phyloP scores from a whole-genome alignment of 2,888 invertebrate genomes.

The Megastigmus dorsalis region DNA sequence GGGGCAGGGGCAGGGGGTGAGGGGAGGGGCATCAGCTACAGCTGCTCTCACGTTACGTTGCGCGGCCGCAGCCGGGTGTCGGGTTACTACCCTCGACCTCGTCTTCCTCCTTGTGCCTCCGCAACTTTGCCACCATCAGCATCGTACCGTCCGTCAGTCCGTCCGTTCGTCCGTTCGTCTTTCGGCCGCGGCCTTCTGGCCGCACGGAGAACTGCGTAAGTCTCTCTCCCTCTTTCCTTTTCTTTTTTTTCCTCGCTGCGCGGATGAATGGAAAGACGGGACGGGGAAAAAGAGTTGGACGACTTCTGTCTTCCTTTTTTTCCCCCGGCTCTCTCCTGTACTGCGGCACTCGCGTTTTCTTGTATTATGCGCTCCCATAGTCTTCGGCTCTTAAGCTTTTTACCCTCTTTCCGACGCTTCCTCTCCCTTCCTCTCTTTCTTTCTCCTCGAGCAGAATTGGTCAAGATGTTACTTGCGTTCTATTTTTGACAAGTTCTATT shows the following conservation, averaged over 20 bases:
- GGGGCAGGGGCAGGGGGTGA: constrained; percentile 50
- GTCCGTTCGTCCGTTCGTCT: constrained; percentile 11
- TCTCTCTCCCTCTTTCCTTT: too few relatives aligned
- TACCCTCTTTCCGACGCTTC: background rate
- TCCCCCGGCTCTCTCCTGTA: too few relatives aligned
- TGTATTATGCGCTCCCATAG: too few relatives aligned
- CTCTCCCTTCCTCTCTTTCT: background rate
- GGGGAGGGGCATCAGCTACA: constrained; percentile 36
- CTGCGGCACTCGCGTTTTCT: background rate
- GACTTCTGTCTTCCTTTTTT: constrained; percentile 9
- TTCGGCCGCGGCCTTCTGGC: constrained; percentile 23
- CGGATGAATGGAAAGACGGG: constrained; percentile 29
- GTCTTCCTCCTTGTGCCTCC: constrained; percentile 70
- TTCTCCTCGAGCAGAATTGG: too few relatives aligned
- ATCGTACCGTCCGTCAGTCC: constrained; percentile 4
- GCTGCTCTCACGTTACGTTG: constrained; percentile 72
- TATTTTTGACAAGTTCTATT: too few relatives aligned
- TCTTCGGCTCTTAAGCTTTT: too few relatives aligned
- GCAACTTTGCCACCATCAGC: constrained; percentile 71
- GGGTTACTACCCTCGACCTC: constrained; percentile 72
- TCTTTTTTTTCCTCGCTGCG: constrained; percentile 34
- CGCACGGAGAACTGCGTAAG: too few relatives aligned
- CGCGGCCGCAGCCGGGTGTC: constrained; percentile 66
- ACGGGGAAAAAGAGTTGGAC: constrained; percentile 27
- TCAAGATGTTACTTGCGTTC: too few relatives aligned